Evolutionary conservation across 2,797 vertebrate genomes (phyloP), one percentile per base, ranked within the genome.

Genomic region (Ctenochaetus hawaiiensis): DNA sequence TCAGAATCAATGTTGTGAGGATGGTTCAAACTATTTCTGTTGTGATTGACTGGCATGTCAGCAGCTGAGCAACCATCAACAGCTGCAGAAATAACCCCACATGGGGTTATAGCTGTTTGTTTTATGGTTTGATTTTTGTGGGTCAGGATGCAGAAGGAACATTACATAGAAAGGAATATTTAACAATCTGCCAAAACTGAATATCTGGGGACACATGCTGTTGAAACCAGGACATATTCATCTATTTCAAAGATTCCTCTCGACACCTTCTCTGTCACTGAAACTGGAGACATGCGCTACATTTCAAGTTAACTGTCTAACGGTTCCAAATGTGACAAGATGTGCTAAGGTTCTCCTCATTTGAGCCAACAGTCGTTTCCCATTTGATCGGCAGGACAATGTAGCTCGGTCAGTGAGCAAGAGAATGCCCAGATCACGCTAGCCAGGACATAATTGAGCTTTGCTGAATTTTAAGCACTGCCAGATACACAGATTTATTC

Each of bases 121-220:
- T 93, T 88, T 92, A 80, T 81, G 78, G 79, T 90, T 91, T 89
- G 87, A 88, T 89, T 91, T 91, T 92, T 93, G 85, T 93, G 90
- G 93, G 91, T 93, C 91, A 92, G 75, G 82, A 92, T 89, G 85
- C 90, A 91, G 90, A 92, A 90, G 87, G 79, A 91, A 84, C 88
- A 89, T 92, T 90, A 91, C 89, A 87, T 90, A 86, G 77, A 92
- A 91, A 89, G 81, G 80, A 92, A 93, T 92, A 89, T 92, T 94
- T 89, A 91, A 91, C 90, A 92, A 89, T 89, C 89, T 93, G 93
- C 91, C 92, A 92, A 91, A 86, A 90, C 58, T 73, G 80, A 83
- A 84, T 87, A 84, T 88, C 90, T 74, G 52, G 92, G 89, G 91
- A 89, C 56, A 17, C 75, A 53, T 76, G 71, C 84, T 91, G 84